phyloP scores from a whole-genome alignment of 2,113 vertebrate genomes.

The Trinectes maculatus region DNA sequence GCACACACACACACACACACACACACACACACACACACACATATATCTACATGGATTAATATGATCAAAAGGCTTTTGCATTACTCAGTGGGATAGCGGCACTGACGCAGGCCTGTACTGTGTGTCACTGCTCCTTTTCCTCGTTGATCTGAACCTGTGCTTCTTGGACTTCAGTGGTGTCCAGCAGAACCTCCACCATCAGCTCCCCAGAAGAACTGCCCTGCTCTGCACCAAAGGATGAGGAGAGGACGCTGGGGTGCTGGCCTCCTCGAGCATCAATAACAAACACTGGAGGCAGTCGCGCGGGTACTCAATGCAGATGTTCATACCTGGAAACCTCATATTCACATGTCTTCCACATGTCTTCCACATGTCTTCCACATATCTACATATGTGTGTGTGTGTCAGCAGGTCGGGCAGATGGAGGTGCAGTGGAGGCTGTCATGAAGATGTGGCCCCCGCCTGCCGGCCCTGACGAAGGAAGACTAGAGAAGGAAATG shows the following conservation, averaged over 20 bases:
- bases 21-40: constrained; percentile 33
- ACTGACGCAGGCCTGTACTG: constrained; percentile 4
- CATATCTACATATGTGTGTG: too few species aligned
- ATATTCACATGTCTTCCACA: too few species aligned
- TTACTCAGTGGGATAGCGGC: constrained; percentile 9
- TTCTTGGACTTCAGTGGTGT: constrained; percentile 39
- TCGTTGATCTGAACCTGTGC: constrained; percentile 11
- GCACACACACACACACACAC: constrained; percentile 7
- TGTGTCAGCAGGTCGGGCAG: constrained; percentile 41
- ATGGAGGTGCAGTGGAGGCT: constrained; percentile 56
- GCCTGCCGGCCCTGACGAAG: constrained; percentile 70
- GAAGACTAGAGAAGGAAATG: constrained; percentile 32
- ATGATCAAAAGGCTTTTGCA: constrained; percentile 42
- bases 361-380: too few species aligned
- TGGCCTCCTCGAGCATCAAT: constrained; percentile 81
- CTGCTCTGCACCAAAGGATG: constrained; percentile 45
- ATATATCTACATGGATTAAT: constrained; percentile 26
- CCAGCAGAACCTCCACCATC: constrained; percentile 6
- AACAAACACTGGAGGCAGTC: constrained; percentile 43
- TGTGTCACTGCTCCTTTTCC: background rate
- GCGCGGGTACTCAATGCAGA: constrained; percentile 53
- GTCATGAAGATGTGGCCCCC: constrained; percentile 84
- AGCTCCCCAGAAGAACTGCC: constrained; percentile 43
- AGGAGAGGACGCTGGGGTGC: constrained; percentile 69
- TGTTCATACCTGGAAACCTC: too few species aligned